A percentile compares a stretch with the other conserved stretches of the same genome.
Conservation (phyloP, 2,888 invertebrate genomes). For the Bugulina stolonifera region DNA sequence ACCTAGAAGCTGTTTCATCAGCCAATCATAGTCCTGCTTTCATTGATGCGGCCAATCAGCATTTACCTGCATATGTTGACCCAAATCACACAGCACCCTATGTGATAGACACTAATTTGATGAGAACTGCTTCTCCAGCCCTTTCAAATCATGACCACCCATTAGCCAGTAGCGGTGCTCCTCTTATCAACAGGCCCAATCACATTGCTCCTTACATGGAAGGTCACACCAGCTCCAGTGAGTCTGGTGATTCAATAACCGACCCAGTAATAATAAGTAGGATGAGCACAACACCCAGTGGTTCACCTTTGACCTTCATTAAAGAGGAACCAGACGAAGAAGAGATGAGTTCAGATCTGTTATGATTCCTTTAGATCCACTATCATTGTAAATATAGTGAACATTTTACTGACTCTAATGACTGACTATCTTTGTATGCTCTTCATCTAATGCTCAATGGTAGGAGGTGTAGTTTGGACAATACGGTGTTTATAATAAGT, state of each 20-base stretch:
- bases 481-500: too few species aligned
- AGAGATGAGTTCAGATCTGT: background rate
- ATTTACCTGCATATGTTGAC: background rate
- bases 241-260: constrained; percentile 4
- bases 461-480: too few species aligned
- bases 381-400: too few species aligned
- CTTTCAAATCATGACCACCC: background rate
- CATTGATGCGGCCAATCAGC: constrained; percentile 12
- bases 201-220: background rate
- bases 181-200: background rate
- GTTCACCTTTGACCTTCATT: constrained; percentile 11
- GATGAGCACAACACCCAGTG: background rate
- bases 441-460: too few species aligned
- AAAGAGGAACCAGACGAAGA: constrained; percentile 21
- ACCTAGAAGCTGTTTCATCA: constrained; percentile 5
- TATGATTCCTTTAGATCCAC: too few species aligned
- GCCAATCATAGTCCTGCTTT: constrained; percentile 6
- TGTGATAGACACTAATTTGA: background rate
- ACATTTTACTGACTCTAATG: too few species aligned
- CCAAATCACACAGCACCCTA: background rate
- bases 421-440: too few species aligned
- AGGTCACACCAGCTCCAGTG: background rate
- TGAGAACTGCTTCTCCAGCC: background rate
- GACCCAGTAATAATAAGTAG: constrained; percentile 1
- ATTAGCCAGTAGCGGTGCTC: background rate